These are phyloP conservation scores for Gyrodactylus salaris DNA, from an alignment of 1,140 invertebrate species.

Conservation along the genomic window DNA sequence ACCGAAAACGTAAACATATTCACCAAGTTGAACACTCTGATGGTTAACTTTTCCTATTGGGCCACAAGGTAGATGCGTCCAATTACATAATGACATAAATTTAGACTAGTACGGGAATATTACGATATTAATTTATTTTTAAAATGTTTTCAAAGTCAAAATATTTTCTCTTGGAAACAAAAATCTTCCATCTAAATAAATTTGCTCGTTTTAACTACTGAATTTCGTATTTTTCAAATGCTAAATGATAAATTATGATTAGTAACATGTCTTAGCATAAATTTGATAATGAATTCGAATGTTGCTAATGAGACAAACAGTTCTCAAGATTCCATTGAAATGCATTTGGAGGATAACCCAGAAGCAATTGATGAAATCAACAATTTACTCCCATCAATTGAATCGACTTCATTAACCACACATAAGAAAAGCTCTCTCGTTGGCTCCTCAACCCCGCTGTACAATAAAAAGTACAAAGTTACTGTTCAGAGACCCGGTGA, in stretches of 20 bases:
- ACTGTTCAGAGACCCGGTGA: constrained; percentile 6
- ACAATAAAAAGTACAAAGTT: constrained; percentile 5
- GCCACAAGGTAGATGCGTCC: too few species aligned
- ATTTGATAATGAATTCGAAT: not conserved
- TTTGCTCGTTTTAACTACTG: too few species aligned
- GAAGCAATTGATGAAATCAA: not conserved
- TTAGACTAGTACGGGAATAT: too few species aligned
- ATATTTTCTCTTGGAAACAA: too few species aligned
- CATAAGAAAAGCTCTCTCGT: constrained; percentile 5
- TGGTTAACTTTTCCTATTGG: not conserved
- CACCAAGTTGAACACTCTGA: not conserved
- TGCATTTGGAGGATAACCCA: not conserved
- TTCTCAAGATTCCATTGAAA: not conserved
- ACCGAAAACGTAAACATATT: not conserved
- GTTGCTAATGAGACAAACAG: not conserved
- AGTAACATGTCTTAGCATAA: too few species aligned
- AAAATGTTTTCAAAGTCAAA: too few species aligned
- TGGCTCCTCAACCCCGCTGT: not conserved
- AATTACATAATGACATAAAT: too few species aligned
- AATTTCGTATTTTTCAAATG: too few species aligned
- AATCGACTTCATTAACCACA: not conserved
- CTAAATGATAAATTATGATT: too few species aligned
- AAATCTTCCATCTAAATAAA: too few species aligned
- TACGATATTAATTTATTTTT: too few species aligned
- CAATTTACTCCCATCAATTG: not conserved